Conservation (phyloP, 1,140 invertebrate genomes). For the Mycetomoellerius zeteki region DNA sequence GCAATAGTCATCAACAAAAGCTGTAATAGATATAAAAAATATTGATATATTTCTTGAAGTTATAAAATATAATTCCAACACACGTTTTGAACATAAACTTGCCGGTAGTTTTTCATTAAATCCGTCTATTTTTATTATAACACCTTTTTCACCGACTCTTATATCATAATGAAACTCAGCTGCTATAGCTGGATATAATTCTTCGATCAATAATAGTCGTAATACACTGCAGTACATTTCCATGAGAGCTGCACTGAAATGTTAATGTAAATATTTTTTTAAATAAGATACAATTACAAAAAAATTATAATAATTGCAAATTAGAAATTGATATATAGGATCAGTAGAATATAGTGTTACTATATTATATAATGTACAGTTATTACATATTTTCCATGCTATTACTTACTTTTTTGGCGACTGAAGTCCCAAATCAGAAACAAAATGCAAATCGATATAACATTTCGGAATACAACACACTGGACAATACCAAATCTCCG, state of each 20-base stretch:
- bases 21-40: slow-evolving; percentile 81
- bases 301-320: background rate
- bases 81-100: slow-evolving; percentile 73
- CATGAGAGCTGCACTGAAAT: slow-evolving; percentile 88
- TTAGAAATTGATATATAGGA: too few species aligned
- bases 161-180: slow-evolving; percentile 91
- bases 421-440: slow-evolving; percentile 89
- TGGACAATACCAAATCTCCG: slow-evolving; percentile 95
- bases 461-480: slow-evolving; percentile 95
- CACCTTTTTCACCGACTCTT: slow-evolving; percentile 89
- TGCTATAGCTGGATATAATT: slow-evolving; percentile 92
- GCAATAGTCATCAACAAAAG: slow-evolving; percentile 90
- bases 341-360: too few species aligned
- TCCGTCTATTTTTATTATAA: slow-evolving; percentile 91
- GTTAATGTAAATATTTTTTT: background rate
- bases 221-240: slow-evolving; percentile 89
- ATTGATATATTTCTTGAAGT: background rate
- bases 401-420: slow-evolving; percentile 89
- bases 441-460: slow-evolving; percentile 91
- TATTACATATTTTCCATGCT: background rate
- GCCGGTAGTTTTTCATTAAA: slow-evolving; percentile 93
- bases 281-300: background rate
- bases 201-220: slow-evolving; percentile 89
- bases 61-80: background rate
- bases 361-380: background rate